Evolutionary conservation across 2,797 vertebrate species (phyloP).

Genomic region (Lithobates pipiens): DNA sequence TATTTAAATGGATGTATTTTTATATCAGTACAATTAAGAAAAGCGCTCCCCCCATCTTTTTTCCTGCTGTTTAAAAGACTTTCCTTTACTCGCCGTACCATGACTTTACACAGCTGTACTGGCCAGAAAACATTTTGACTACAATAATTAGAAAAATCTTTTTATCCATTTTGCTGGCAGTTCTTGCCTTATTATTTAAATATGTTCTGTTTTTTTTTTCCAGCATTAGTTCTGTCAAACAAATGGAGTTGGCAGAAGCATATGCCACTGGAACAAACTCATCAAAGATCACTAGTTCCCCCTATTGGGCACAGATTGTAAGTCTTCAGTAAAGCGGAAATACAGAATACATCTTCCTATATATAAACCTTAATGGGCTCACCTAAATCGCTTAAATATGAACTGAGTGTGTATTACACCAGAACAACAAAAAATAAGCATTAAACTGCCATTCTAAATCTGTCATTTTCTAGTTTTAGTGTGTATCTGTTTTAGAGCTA

Average conservation of each 20-base stretch:
- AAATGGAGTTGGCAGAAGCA: not conserved
- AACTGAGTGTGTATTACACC: too few species aligned
- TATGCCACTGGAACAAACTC: not conserved
- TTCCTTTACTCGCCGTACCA: not conserved
- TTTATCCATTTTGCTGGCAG: constrained; percentile 27
- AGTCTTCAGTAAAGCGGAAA: not conserved
- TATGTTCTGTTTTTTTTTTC: constrained; percentile 11
- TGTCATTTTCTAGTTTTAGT: too few species aligned
- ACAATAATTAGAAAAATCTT: constrained; percentile 17
- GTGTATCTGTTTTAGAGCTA: too few species aligned
- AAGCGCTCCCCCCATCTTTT: not conserved
- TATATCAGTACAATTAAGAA: not conserved
- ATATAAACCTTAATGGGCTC: too few species aligned
- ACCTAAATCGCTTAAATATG: too few species aligned
- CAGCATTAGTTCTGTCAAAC: not conserved
- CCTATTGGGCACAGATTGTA: constrained; percentile 15
- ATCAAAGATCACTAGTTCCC: constrained; percentile 14
- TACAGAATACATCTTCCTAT: too few species aligned
- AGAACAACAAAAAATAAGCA: too few species aligned
- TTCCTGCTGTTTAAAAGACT: constrained; percentile 21
- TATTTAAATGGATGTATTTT: constrained; percentile 27
- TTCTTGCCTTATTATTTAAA: constrained; percentile 9
- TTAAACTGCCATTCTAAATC: too few species aligned
- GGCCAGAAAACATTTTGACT: constrained; percentile 38
- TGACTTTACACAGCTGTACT: constrained; percentile 39